Evolutionary conservation across 2,888 invertebrate species (phyloP).

Genomic region (Apeira syringaria): DNA sequence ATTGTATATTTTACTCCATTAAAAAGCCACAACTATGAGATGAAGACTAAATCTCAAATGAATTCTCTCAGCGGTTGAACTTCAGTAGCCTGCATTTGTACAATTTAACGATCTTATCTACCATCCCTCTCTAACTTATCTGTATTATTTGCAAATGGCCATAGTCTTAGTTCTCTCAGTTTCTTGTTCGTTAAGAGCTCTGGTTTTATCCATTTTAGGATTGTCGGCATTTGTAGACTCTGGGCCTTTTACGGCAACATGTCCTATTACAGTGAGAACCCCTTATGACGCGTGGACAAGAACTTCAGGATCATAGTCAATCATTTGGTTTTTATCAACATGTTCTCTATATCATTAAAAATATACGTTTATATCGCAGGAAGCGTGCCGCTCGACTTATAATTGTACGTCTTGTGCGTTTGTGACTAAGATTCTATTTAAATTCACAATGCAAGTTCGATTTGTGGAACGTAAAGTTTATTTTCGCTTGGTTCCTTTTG

Average conservation of each 20-base stretch:
- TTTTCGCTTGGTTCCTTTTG: constrained; percentile 48
- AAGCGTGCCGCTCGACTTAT: constrained; percentile 29
- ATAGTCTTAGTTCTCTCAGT: constrained; percentile 40
- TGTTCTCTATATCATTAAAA: constrained; percentile 11
- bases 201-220: constrained; percentile 59
- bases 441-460: constrained; percentile 45
- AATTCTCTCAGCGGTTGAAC: too few species aligned
- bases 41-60: too few species aligned
- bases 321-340: constrained; percentile 25
- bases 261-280: constrained; percentile 38
- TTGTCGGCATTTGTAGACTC: constrained; percentile 49
- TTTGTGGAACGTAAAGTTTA: constrained; percentile 50
- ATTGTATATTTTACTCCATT: too few species aligned
- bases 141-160: constrained; percentile 40
- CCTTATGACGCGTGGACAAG: constrained; percentile 32
- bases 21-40: neutral
- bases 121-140: constrained; percentile 14
- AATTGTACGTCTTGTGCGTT: constrained; percentile 35
- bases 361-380: constrained; percentile 4
- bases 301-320: constrained; percentile 12
- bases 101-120: constrained; percentile 1
- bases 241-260: constrained; percentile 50
- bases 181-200: constrained; percentile 58
- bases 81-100: neutral
- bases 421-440: constrained; percentile 51